phyloP scores from a whole-genome alignment of 2,888 invertebrate genomes.

The Nycteola revayana region DNA sequence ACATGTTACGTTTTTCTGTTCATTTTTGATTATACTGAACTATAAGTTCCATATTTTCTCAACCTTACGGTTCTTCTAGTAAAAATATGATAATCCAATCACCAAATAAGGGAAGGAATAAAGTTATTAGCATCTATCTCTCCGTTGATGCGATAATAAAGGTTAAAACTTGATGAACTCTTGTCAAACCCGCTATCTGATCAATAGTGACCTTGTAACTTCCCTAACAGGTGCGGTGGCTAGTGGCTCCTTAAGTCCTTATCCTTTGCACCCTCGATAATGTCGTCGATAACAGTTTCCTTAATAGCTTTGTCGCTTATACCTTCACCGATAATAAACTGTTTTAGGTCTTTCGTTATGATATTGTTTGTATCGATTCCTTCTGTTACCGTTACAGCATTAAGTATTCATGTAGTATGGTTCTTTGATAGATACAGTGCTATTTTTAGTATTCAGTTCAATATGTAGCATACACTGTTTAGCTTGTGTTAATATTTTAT shows the following conservation, averaged over 20 bases:
- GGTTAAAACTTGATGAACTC: slow-evolving; percentile 22
- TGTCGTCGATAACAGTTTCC: slow-evolving; percentile 40
- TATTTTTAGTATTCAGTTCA: too few relatives aligned
- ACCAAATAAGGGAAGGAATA: too few relatives aligned
- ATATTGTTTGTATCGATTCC: slow-evolving; percentile 27
- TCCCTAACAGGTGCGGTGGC: slow-evolving; percentile 32
- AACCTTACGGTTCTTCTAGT: too few relatives aligned
- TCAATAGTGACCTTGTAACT: slow-evolving; percentile 32
- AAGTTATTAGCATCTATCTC: too few relatives aligned
- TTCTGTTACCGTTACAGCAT: slow-evolving; percentile 28
- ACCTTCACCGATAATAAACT: slow-evolving; percentile 37
- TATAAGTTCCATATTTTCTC: too few relatives aligned
- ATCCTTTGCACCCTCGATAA: slow-evolving; percentile 36
- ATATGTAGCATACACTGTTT: too few relatives aligned
- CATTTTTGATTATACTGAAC: too few relatives aligned
- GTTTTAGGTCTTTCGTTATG: slow-evolving; percentile 30
- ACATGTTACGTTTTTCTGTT: too few relatives aligned
- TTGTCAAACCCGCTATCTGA: slow-evolving; percentile 32
- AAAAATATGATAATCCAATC: too few relatives aligned
- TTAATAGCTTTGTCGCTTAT: slow-evolving; percentile 40
- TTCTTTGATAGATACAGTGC: slow-evolving; percentile 23
- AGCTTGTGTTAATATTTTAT: too few relatives aligned
- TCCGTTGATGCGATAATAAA: too few relatives aligned
- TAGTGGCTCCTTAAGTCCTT: slow-evolving; percentile 29
- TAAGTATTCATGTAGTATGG: slow-evolving; percentile 22